Conservation (phyloP, 2,797 vertebrate species). For the Gallinago stenura region DNA sequence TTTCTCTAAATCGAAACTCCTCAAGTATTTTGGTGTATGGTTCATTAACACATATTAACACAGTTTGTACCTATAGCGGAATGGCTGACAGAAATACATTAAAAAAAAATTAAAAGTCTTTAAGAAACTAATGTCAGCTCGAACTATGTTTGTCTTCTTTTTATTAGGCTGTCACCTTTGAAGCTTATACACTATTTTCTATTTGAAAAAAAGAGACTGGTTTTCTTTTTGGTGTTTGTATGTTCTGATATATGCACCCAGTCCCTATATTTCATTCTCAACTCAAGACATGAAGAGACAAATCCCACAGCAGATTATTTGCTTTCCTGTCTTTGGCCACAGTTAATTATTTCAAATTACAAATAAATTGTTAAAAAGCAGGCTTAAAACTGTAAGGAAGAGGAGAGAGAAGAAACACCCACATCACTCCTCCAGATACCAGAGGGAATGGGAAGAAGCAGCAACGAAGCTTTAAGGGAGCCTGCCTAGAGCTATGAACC, state of each 20-base stretch:
- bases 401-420: not conserved
- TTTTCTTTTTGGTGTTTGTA: not conserved
- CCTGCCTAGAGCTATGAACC: not conserved
- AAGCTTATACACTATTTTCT: not conserved
- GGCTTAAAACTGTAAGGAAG: not conserved
- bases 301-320: not conserved
- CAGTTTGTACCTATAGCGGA: not conserved
- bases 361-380: not conserved
- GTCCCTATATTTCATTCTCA: not conserved
- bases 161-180: not conserved
- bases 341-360: slow-evolving; percentile 7
- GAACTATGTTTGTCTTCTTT: not conserved
- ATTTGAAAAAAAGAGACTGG: not conserved
- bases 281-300: not conserved
- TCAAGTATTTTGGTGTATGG: not conserved
- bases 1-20: not conserved
- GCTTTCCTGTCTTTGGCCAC: too few species aligned
- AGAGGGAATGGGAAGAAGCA: not conserved
- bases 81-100: slow-evolving; percentile 13
- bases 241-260: not conserved
- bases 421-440: not conserved
- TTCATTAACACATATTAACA: not conserved
- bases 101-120: not conserved
- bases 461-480: not conserved
- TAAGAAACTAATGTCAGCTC: not conserved